Evolutionary conservation across 2,797 vertebrate species (phyloP).

Genomic region (Notolabrus celidotus): DNA sequence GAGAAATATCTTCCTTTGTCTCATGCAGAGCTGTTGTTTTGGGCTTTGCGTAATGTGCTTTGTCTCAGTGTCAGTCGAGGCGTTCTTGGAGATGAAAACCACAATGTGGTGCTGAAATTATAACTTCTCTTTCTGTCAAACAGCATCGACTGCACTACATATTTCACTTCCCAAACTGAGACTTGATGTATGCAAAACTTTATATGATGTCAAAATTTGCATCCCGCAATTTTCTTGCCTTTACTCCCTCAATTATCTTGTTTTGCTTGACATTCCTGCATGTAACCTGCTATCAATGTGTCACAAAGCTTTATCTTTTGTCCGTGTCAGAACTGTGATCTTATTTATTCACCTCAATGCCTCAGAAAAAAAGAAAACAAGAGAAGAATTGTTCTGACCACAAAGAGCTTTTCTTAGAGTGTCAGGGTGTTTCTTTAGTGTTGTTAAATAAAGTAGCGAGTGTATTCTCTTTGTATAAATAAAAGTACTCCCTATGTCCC

Average conservation of each 20-base stretch:
- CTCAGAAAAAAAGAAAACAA: constrained; percentile 34
- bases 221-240: constrained; percentile 61
- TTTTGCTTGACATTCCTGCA: constrained; percentile 48
- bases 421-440: constrained; percentile 27
- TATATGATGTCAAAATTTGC: constrained; percentile 40
- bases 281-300: constrained; percentile 55
- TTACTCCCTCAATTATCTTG: constrained; percentile 52
- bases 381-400: constrained; percentile 17
- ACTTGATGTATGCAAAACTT: constrained; percentile 57
- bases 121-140: constrained; percentile 47
- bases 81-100: constrained; percentile 64
- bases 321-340: constrained; percentile 33
- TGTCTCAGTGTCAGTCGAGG: constrained; percentile 53
- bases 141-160: constrained; percentile 37
- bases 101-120: constrained; percentile 48
- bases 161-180: constrained; percentile 49
- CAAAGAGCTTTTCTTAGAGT: constrained; percentile 22
- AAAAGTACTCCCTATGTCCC: neutral
- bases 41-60: constrained; percentile 55
- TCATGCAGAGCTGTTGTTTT: constrained; percentile 51
- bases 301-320: constrained; percentile 45
- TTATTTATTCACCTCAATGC: constrained; percentile 47
- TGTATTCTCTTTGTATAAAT: constrained; percentile 11
- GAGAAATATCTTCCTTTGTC: constrained; percentile 45
- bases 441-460: constrained; percentile 10